Evolutionary conservation across 2,888 invertebrate genomes (phyloP), one percentile per base, ranked within the genome.

Genomic region (Mamestra brassicae): DNA sequence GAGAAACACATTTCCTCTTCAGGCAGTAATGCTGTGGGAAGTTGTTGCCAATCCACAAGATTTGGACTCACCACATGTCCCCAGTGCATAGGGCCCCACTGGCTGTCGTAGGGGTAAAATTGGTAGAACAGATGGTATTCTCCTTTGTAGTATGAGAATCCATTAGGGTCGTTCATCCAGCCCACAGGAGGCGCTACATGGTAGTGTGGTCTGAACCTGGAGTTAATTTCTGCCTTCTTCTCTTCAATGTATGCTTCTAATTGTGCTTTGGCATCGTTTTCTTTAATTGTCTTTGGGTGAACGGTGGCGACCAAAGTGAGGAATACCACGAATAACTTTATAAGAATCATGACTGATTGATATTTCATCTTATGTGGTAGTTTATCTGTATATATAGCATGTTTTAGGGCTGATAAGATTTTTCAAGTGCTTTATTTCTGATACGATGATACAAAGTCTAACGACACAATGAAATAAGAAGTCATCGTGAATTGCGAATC

Each of bases 101-200:
- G 15, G 50, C 94, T 92, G 64, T 93, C 94, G 73, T 95, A 94
- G 0, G 97, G 97, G 78, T 97, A 95, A 79, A 93, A 96, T 84
- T 97, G 97, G 82, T 95, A 97, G 89, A 97, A 97, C 0, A 97
- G 87, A 81, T 97, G 97, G 78, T 94, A 97, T 83, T 95, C 91
- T n/a, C 95, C 96, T 62, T 95, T 94, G 87, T 93, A 95, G 84
- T 91, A 96, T 0, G 95, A 94, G 84, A 97, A 96, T 7, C 97
- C 97, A 72, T 97, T 97, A 1, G 97, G 97, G 71, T 97, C 97
- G 84, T 97, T 97, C 89, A 97, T 95, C 97, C 97, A 97, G 34
- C 97, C 97, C 0, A 95, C 94, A 0, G 96, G 95, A 0, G 94
- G 94, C 0, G 92, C 88, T 1, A 96, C 90, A 81, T 96, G 96